These are phyloP conservation scores for Phyllostomus hastatus DNA, from an alignment of 2,113 vertebrate species.

Conservation along the genomic window DNA sequence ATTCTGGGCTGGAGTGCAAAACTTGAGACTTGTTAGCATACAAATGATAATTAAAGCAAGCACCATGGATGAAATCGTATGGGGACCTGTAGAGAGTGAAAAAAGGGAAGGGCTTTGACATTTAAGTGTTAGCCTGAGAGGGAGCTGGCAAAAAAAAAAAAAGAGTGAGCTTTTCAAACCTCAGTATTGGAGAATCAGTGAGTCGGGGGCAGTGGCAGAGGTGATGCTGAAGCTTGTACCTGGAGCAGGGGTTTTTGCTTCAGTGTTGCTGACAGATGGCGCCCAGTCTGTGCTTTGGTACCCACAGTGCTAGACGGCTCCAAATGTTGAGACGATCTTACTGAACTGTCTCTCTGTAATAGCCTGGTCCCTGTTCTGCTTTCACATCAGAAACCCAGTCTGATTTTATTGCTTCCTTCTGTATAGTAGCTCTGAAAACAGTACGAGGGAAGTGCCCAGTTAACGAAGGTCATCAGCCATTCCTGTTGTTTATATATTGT, in stretches of 20 bases:
- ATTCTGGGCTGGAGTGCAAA: not conserved
- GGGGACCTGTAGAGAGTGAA: not conserved
- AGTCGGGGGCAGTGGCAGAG: not conserved
- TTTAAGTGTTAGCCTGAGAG: not conserved
- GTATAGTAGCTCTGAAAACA: not conserved
- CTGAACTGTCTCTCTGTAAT: not conserved
- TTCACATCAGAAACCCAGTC: not conserved
- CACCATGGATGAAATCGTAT: not conserved
- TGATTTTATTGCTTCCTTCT: not conserved
- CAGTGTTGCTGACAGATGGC: not conserved
- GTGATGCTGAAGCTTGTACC: not conserved
- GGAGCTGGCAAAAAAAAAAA: not conserved
- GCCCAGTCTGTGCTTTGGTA: not conserved
- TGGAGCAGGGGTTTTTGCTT: constrained; percentile 4
- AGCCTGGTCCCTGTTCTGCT: not conserved
- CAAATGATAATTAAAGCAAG: not conserved
- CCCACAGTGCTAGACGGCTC: not conserved
- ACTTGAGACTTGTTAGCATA: not conserved
- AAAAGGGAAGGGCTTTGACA: not conserved
- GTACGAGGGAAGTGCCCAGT: not conserved
- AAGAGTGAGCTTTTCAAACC: not conserved
- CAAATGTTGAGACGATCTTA: constrained; percentile 1
- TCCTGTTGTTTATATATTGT: not conserved
- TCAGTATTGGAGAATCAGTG: not conserved
- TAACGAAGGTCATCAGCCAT: not conserved